Percentiles rank a stretch among this genome's conserved stretches.
These are phyloP conservation scores for Stenoptilia bipunctidactyla DNA, from an alignment of 2,888 invertebrate genomes.

Conservation along the genomic window DNA sequence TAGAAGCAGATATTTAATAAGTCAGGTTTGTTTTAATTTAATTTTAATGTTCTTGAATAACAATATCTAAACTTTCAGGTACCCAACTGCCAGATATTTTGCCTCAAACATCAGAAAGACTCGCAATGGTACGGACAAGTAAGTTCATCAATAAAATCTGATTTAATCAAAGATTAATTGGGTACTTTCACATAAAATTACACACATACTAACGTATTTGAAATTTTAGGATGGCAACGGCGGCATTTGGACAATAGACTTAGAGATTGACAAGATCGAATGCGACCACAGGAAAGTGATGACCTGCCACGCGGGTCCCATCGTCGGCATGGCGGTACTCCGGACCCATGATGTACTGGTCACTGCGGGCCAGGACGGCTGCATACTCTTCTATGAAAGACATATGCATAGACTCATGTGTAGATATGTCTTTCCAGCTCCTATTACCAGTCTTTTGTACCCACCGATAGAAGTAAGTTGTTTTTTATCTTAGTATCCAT, in stretches of 20 bases:
- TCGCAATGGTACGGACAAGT: constrained; percentile 84
- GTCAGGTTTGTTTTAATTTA: too few relatives aligned
- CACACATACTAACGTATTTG: too few relatives aligned
- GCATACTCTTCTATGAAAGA: constrained; percentile 81
- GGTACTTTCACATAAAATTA: too few relatives aligned
- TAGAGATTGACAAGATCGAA: constrained; percentile 56
- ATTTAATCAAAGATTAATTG: too few relatives aligned
- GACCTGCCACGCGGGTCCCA: constrained; percentile 81
- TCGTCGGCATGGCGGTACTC: constrained; percentile 77
- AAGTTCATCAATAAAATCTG: too few relatives aligned
- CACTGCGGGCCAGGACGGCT: constrained; percentile 81
- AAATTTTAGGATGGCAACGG: constrained; percentile 83
- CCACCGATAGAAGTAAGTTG: constrained; percentile 74
- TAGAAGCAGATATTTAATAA: too few relatives aligned
- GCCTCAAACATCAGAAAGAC: constrained; percentile 54
- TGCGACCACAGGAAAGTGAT: constrained; percentile 61
- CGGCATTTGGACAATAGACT: constrained; percentile 72
- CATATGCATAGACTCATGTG: constrained; percentile 69
- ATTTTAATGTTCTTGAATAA: too few relatives aligned
- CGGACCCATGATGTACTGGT: constrained; percentile 79
- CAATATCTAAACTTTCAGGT: too few relatives aligned
- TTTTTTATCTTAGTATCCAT: background rate
- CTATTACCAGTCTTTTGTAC: constrained; percentile 76
- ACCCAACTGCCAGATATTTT: constrained; percentile 57
- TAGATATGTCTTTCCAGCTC: constrained; percentile 63